Evolutionary conservation across 1,140 invertebrate genomes (phyloP).

Genomic region (Lordiphosa stackelbergi): DNA sequence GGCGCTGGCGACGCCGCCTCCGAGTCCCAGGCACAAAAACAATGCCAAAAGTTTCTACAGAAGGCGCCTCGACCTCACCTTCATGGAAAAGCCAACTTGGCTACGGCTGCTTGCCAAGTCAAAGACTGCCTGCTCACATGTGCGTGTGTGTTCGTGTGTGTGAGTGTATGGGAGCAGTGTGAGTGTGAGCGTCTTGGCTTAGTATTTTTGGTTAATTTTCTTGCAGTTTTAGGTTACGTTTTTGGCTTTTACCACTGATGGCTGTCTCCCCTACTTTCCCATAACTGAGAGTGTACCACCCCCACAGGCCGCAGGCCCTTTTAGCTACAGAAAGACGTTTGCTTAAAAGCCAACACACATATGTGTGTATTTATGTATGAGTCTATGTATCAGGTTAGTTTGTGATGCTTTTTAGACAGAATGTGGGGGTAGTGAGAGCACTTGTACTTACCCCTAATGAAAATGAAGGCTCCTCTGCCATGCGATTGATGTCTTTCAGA

Average conservation of each 20-base stretch:
- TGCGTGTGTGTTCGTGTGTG: neutral
- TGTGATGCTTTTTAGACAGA: slow-evolving; percentile 65
- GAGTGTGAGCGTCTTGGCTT: slow-evolving; percentile 45
- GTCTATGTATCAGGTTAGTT: slow-evolving; percentile 59
- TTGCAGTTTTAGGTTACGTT: slow-evolving; percentile 76
- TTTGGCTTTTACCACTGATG: slow-evolving; percentile 70
- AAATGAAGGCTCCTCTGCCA: slow-evolving; percentile 46
- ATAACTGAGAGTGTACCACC: slow-evolving; percentile 16
- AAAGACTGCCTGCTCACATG: slow-evolving; percentile 41
- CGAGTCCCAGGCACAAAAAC: slow-evolving; percentile 58
- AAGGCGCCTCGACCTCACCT: slow-evolving; percentile 61
- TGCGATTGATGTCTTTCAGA: slow-evolving; percentile 57
- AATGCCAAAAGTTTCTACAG: slow-evolving; percentile 70
- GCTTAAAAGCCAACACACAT: slow-evolving; percentile 66
- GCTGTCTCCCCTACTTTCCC: slow-evolving; percentile 14
- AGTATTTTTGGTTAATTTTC: slow-evolving; percentile 76
- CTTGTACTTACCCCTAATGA: slow-evolving; percentile 47
- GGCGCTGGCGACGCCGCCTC: slow-evolving; percentile 45
- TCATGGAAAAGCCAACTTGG: slow-evolving; percentile 37
- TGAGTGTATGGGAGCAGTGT: neutral
- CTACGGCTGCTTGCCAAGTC: slow-evolving; percentile 66
- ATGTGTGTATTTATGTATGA: neutral
- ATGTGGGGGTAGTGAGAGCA: slow-evolving; percentile 26
- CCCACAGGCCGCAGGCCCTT: slow-evolving; percentile 59
- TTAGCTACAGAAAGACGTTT: slow-evolving; percentile 68